Conservation (phyloP, 1,140 invertebrate genomes). For the Ceratosolen solmsi region DNA sequence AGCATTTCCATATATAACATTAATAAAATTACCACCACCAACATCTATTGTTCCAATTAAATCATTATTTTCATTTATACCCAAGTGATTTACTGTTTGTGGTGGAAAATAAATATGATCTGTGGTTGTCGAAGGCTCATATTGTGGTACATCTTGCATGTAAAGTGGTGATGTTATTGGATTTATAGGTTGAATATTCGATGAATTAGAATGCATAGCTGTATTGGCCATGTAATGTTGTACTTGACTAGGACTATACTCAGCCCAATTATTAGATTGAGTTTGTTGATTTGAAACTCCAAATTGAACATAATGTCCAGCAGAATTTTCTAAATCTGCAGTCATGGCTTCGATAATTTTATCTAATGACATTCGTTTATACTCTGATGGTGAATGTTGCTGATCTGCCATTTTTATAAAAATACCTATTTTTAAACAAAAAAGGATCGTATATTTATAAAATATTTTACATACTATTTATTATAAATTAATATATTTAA, state of each 20-base stretch:
- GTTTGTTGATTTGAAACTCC: constrained; percentile 71
- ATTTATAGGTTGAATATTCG: constrained; percentile 61
- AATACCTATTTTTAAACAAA: not conserved
- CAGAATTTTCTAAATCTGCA: constrained; percentile 75
- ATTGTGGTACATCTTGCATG: constrained; percentile 62
- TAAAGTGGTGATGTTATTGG: constrained; percentile 65
- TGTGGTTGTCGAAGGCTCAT: constrained; percentile 56
- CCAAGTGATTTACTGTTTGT: constrained; percentile 66
- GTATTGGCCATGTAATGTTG: constrained; percentile 60
- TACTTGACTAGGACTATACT: constrained; percentile 62
- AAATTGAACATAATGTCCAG: constrained; percentile 76
- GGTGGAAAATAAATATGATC: constrained; percentile 67
- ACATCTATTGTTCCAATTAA: constrained; percentile 71
- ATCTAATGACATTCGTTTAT: constrained; percentile 73
- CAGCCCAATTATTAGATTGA: constrained; percentile 65
- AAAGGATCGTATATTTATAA: not conserved
- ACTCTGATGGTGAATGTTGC: constrained; percentile 60
- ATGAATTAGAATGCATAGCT: constrained; percentile 56
- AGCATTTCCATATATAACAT: constrained; percentile 70
- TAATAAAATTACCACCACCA: constrained; percentile 72
- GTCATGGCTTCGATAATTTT: constrained; percentile 79
- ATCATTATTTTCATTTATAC: constrained; percentile 70
- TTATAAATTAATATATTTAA: not conserved
- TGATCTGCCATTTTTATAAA: constrained; percentile 63
- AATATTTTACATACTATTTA: not conserved